Percentiles rank a stretch among this genome's conserved stretches.
Conservation (phyloP, 1,140 invertebrate genomes). For the Anthonomus grandis region DNA sequence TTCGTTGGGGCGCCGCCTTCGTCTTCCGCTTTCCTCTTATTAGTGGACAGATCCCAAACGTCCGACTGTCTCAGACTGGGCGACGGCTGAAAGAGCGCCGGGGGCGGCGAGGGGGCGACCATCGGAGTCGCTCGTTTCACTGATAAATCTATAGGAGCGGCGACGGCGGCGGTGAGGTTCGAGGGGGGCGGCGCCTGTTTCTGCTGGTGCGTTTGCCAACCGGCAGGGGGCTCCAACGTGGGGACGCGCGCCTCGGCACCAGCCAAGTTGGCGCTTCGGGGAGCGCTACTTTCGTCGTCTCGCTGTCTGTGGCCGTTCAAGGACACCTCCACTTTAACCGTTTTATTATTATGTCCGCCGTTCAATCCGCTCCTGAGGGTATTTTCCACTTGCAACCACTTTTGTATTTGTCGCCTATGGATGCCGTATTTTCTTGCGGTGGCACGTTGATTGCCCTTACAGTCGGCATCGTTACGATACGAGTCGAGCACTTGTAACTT, state of each 20-base stretch:
- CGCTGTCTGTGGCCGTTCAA: constrained; percentile 42
- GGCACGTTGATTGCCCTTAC: constrained; percentile 78
- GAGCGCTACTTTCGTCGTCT: constrained; percentile 37
- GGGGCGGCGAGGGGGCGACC: constrained; percentile 46
- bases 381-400: constrained; percentile 81
- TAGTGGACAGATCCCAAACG: constrained; percentile 55
- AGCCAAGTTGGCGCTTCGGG: constrained; percentile 26
- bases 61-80: constrained; percentile 50
- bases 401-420: constrained; percentile 81
- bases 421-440: constrained; percentile 84
- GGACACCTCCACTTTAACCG: constrained; percentile 37
- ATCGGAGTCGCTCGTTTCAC: constrained; percentile 44
- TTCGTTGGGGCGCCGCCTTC: constrained; percentile 24
- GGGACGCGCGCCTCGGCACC: constrained; percentile 26
- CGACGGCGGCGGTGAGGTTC: constrained; percentile 45
- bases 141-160: constrained; percentile 46
- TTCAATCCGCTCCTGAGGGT: constrained; percentile 66
- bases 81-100: constrained; percentile 46
- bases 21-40: constrained; percentile 34
- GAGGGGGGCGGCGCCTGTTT: constrained; percentile 25
- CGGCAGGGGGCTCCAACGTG: constrained; percentile 26
- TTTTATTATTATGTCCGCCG: constrained; percentile 53
- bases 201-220: constrained; percentile 38
- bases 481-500: constrained; percentile 82
- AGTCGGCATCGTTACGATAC: constrained; percentile 76